Evolutionary conservation across 2,888 invertebrate genomes (phyloP).

Genomic region (Acholoe squamosa): DNA sequence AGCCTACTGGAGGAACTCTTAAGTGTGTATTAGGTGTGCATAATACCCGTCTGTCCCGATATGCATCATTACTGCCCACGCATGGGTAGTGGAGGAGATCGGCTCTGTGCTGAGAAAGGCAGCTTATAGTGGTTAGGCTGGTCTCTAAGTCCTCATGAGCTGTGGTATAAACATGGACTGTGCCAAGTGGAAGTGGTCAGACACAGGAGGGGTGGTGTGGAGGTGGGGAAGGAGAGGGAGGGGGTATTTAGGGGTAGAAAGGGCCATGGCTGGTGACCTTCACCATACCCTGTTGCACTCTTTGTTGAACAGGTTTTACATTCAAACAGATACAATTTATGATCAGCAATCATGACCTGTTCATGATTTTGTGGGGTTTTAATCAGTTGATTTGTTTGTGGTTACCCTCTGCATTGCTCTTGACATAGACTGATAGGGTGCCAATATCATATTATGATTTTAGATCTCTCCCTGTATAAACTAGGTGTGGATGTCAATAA

Average conservation of each 20-base stretch:
- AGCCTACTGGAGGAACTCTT: not conserved
- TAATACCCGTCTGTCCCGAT: not conserved
- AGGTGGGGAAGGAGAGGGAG: not conserved
- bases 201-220: not conserved
- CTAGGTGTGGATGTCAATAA: too few species aligned
- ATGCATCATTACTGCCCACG: conserved; percentile 21
- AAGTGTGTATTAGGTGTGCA: not conserved
- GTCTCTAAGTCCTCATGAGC: not conserved
- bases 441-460: too few species aligned
- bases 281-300: too few species aligned
- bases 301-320: too few species aligned
- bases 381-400: too few species aligned
- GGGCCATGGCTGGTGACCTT: too few species aligned
- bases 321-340: too few species aligned
- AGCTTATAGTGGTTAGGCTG: not conserved
- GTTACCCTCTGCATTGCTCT: too few species aligned
- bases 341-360: too few species aligned
- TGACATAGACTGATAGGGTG: too few species aligned
- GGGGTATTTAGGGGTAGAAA: not conserved
- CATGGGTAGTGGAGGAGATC: conserved; percentile 18
- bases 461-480: too few species aligned
- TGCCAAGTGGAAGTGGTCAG: not conserved
- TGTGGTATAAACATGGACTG: not conserved
- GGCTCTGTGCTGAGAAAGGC: not conserved
- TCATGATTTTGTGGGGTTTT: too few species aligned